These are phyloP conservation scores for Spodoptera littoralis DNA, from an alignment of 2,888 invertebrate genomes.

Conservation along the genomic window DNA sequence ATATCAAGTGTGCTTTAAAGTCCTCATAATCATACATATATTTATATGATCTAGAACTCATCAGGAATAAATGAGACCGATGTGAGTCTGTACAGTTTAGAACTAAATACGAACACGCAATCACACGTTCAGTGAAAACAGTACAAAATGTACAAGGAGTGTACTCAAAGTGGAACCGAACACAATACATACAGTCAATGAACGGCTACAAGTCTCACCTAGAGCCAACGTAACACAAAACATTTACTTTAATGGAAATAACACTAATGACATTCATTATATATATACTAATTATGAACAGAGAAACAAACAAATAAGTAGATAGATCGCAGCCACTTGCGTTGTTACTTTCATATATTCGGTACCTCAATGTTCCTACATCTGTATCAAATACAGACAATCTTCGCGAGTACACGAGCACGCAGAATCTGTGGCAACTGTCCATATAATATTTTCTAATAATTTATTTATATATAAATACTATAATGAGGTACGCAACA, in stretches of 20 bases:
- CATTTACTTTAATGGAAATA: constrained; percentile 79
- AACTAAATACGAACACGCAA: constrained; percentile 53
- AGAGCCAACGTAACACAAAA: constrained; percentile 76
- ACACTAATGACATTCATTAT: constrained; percentile 82
- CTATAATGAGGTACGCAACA: constrained; percentile 4
- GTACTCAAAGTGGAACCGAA: constrained; percentile 62
- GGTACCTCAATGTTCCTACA: constrained; percentile 21
- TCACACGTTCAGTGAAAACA: constrained; percentile 60
- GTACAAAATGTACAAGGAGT: constrained; percentile 63
- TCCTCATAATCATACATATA: constrained; percentile 77
- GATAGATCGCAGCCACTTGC: constrained; percentile 52
- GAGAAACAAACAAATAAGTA: constrained; percentile 68
- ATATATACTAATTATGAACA: constrained; percentile 80
- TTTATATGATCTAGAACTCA: constrained; percentile 89
- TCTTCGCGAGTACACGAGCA: constrained; percentile 27
- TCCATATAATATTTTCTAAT: no score
- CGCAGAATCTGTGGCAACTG: constrained; percentile 1
- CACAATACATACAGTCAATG: constrained; percentile 51
- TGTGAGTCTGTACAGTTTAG: constrained; percentile 64
- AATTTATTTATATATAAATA: no score
- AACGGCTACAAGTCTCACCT: constrained; percentile 68
- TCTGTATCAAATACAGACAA: constrained; percentile 30
- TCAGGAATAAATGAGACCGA: constrained; percentile 76
- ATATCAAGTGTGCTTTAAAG: constrained; percentile 60
- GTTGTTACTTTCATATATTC: constrained; percentile 6